Evolutionary conservation across 2,888 invertebrate genomes (phyloP), one percentile per base, ranked within the genome.

Genomic region (Spicauda simplicius): DNA sequence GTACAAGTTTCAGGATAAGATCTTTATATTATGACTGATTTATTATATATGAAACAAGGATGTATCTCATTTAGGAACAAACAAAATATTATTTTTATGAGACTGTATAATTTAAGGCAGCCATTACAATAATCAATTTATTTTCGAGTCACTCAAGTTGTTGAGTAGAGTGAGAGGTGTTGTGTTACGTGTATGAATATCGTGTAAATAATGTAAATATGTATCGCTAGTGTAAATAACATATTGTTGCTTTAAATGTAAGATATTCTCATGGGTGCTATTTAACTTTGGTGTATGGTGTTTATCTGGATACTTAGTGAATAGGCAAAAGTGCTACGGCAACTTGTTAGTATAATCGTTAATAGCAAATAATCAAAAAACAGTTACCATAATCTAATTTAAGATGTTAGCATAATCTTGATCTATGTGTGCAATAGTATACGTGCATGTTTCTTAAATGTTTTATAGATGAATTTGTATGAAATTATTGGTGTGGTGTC

Each of bases 241-340:
- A 77, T 76, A 80, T 85, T 84, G 80, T 86, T 4, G 91, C 91
- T 90, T 90, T 91, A 86, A 85, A 79, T 88, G 87, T 91, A 87
- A 82, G 82, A 85, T 89, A 89, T 88, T 87, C 81, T 86, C 82
- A 91, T 88, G 91, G 92, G 92, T 92, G 92, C 92, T 92, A 92
- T 90, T 89, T 88, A 88, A 86, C 75, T 25, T 83, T 82, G 91
- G 90, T 91, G 88, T 85, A 85, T 76, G 91, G 91, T 91, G 77
- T 83, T 84, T 78, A 79, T 66, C 83, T 76, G 77, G 77, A 75
- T 81, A 79, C 79, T 77, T 78, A 75, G 76, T 77, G 80, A 81
- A 77, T 79, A 76, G 67, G 68, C 59, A 67, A 67, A 64, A 71
- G 69, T 73, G 75, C 70, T 72, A 68, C 70, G 73, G 76, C 74